A percentile compares a stretch with the other conserved stretches of the same genome.
These are phyloP conservation scores for Vidua macroura DNA, from an alignment of 2,113 vertebrate genomes.

Conservation along the genomic window DNA sequence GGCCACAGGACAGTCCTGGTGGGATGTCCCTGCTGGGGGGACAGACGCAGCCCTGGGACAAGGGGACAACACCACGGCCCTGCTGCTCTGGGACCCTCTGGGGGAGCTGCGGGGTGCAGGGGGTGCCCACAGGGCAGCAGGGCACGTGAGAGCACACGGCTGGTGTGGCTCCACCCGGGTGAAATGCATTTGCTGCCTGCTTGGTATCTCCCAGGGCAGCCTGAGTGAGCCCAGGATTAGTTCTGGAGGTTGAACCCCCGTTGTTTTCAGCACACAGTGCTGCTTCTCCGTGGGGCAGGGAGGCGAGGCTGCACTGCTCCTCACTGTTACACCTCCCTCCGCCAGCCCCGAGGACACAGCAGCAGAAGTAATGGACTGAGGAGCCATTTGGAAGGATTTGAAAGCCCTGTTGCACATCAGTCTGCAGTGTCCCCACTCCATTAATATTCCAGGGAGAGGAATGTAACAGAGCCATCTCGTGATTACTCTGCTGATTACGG, in stretches of 20 bases:
- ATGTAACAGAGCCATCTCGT: background rate
- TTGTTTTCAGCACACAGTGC: rapidly evolving
- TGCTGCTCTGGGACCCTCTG: background rate
- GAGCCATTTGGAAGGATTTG: background rate
- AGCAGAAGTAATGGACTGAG: background rate
- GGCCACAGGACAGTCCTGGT: background rate
- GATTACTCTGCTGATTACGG: constrained; percentile 36
- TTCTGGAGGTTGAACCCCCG: background rate
- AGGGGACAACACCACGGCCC: background rate
- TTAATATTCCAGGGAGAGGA: constrained; percentile 27
- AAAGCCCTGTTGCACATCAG: background rate
- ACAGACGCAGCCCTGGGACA: background rate
- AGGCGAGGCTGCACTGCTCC: background rate
- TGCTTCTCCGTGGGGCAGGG: background rate
- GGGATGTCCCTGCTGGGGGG: no score
- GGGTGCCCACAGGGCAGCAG: background rate
- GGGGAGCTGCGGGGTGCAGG: background rate
- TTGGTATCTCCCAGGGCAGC: background rate
- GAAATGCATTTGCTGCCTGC: background rate
- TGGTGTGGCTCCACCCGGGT: background rate
- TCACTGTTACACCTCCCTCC: rapidly evolving
- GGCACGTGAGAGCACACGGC: background rate
- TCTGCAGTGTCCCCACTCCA: background rate
- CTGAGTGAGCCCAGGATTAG: rapidly evolving
- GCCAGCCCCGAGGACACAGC: background rate